Evolutionary conservation across 2,797 vertebrate genomes (phyloP).

Genomic region (Fringilla coelebs): DNA sequence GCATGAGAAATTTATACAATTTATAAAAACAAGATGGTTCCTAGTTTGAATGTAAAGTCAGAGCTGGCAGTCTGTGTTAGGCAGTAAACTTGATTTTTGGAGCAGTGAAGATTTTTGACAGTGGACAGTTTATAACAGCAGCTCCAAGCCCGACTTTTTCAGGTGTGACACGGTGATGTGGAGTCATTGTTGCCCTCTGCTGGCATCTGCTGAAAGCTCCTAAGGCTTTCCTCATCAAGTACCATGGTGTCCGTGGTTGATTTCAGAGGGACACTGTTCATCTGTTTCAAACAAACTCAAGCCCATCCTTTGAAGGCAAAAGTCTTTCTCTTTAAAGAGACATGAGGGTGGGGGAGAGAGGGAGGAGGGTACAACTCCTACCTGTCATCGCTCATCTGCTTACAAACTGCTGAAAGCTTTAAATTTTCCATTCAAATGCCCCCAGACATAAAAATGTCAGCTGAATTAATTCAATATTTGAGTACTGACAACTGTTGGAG

Average conservation of each 20-base stretch:
- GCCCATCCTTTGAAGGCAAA: neutral
- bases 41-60: neutral
- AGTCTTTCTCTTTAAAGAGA: neutral
- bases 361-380: neutral
- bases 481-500: slow-evolving; percentile 46
- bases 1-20: neutral
- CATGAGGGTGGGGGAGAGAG: neutral
- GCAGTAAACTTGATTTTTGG: neutral
- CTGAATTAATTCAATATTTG: slow-evolving; percentile 82
- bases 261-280: slow-evolving; percentile 26
- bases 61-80: neutral
- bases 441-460: slow-evolving; percentile 66
- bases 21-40: neutral
- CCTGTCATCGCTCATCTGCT: slow-evolving; percentile 45
- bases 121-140: slow-evolving; percentile 10
- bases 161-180: slow-evolving; percentile 64
- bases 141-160: slow-evolving; percentile 72
- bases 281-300: slow-evolving; percentile 6
- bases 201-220: slow-evolving; percentile 44
- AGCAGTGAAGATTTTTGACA: neutral
- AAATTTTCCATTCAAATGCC: slow-evolving; percentile 36
- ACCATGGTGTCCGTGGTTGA: neutral
- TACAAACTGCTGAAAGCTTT: slow-evolving; percentile 53
- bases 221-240: neutral
- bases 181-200: slow-evolving; percentile 60